Evolutionary conservation across 2,797 vertebrate species (phyloP), one percentile per base, ranked within the genome.

Genomic region (Emys orbicularis): DNA sequence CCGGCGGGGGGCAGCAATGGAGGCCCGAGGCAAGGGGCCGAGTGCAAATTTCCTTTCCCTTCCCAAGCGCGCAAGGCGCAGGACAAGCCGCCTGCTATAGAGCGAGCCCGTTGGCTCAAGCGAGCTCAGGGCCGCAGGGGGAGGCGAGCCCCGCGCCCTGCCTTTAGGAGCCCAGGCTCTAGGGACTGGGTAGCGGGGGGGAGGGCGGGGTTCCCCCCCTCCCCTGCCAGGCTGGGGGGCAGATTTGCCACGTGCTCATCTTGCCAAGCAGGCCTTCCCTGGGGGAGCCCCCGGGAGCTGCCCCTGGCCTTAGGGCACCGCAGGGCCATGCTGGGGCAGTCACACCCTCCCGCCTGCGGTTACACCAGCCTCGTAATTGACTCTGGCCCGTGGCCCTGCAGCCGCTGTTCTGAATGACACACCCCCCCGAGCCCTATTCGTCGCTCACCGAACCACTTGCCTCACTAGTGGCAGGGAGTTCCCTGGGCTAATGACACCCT

Each of bases 381-480:
- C 56, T 29, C 56, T 29, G 27, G 56, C 56, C 56, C 8, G 4
- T 25, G 21, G 25, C 56, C 2, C 11, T 29, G 57, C 27, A 6
- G 53, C 53, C 53, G 4, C 52, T 53, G 11, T 59, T 81, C 31
- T 61, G 4, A 16, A 34, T 8, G 6, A 61, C 15, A 34, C 13
- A 4, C 59, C 1, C 34, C 16, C n/a, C n/a, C 5, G 4, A 5
- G 18, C n/a, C 44, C 4, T 8, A 31, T 6, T 6, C 10, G 29
- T 27, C 12, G 23, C 2, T 49, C 74, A 27, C 68, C 11, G 61
- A 61, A 76, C 65, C 34, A 15, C n/a, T 81, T 74, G 37, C 18
- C 2, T 3, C 49, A n/a, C 84, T 79, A 34, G 53, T 47, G 29
- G 82, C 77, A 6, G 61, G 44, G 47, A 50, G 81, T 88, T 54